phyloP scores from a whole-genome alignment of 2,888 invertebrate genomes.

The Nomada hirtipes region DNA sequence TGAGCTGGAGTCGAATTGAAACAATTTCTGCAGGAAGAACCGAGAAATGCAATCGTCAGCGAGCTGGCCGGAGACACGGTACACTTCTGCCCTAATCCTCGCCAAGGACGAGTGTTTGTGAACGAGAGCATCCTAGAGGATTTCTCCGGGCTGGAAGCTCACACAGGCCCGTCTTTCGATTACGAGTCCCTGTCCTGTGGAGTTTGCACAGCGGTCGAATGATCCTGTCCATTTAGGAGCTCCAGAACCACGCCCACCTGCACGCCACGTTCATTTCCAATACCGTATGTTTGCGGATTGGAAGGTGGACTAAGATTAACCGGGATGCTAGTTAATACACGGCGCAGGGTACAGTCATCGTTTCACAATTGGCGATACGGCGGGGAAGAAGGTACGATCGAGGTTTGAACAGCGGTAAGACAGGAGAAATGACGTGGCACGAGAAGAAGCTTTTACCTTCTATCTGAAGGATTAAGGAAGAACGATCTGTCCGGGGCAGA shows the following conservation, averaged over 20 bases:
- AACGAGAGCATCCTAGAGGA: conserved; percentile 62
- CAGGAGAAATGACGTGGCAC: conserved; percentile 46
- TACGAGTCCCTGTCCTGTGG: conserved; percentile 63
- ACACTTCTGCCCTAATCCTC: conserved; percentile 59
- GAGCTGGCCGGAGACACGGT: conserved; percentile 39
- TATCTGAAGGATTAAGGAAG: conserved; percentile 53
- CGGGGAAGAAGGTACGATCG: conserved; percentile 13
- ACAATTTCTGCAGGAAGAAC: conserved; percentile 51
- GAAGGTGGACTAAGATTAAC: conserved; percentile 19
- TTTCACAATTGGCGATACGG: conserved; percentile 12
- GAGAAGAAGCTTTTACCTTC: conserved; percentile 56
- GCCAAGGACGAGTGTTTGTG: conserved; percentile 63
- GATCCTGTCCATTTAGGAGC: conserved; percentile 67
- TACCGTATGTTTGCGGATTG: conserved; percentile 63
- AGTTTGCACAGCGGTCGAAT: conserved; percentile 68
- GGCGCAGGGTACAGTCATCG: background rate
- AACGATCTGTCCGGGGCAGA: conserved; percentile 39
- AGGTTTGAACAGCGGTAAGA: conserved; percentile 25
- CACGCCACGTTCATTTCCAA: conserved; percentile 59
- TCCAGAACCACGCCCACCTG: conserved; percentile 50
- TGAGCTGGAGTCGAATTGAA: conserved; percentile 51
- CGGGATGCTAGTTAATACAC: conserved; percentile 9
- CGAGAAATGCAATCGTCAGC: conserved; percentile 63
- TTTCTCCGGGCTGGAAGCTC: conserved; percentile 46
- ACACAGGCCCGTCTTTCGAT: conserved; percentile 64